These are phyloP conservation scores for Patella vulgata DNA, from an alignment of 1,140 invertebrate genomes.

Conservation along the genomic window DNA sequence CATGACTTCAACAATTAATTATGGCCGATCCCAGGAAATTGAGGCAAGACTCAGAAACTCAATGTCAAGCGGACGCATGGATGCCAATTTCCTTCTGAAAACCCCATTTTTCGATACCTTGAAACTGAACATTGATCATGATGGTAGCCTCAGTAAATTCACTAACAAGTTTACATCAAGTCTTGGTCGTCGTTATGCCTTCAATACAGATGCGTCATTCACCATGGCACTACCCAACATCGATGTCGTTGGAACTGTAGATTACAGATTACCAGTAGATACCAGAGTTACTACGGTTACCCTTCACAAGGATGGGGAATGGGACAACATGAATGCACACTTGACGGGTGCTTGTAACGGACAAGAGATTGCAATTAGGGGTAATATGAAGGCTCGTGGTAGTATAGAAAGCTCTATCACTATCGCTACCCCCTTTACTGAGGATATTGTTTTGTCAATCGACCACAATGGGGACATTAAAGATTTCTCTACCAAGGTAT, in stretches of 20 bases:
- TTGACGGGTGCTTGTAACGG: conserved; percentile 5
- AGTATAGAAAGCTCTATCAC: conserved; percentile 9
- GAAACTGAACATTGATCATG: conserved; percentile 11
- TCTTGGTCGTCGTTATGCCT: conserved; percentile 1
- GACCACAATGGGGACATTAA: conserved; percentile 8
- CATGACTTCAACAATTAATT: not conserved
- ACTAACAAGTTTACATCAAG: conserved; percentile 6
- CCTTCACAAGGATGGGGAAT: not conserved
- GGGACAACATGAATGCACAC: conserved; percentile 9
- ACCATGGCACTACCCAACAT: too few relatives aligned
- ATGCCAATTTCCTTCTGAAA: not conserved
- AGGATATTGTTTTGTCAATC: conserved; percentile 4
- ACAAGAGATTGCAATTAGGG: conserved; percentile 11
- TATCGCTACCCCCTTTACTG: conserved; percentile 11
- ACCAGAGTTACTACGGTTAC: too few relatives aligned
- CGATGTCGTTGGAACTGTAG: too few relatives aligned
- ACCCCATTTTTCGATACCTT: conserved; percentile 14
- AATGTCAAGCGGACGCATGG: not conserved
- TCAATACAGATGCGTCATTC: too few relatives aligned
- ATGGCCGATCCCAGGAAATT: conserved; percentile 11
- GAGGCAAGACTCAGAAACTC: conserved; percentile 1
- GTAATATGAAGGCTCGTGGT: not conserved
- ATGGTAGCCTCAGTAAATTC: not conserved
- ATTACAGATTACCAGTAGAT: too few relatives aligned
- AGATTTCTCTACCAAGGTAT: not conserved